A percentile compares a stretch with the other conserved stretches of the same genome.
phyloP scores from a whole-genome alignment of 2,888 invertebrate genomes.

The Eristalis intricaria region DNA sequence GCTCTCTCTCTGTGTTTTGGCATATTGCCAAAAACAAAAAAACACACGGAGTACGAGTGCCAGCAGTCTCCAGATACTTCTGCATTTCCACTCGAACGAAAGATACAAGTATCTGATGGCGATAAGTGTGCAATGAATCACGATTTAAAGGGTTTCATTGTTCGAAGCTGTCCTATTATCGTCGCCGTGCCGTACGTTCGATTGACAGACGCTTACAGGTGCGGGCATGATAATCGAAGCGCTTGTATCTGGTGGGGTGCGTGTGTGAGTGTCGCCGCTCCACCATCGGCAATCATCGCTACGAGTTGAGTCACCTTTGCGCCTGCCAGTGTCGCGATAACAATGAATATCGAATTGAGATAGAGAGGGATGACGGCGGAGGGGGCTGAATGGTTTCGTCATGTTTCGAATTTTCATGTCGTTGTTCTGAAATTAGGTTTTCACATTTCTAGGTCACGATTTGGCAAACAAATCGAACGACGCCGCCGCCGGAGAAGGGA shows the following conservation, averaged over 20 bases:
- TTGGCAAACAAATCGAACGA: conserved; percentile 32
- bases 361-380: too few species aligned
- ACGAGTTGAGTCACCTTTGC: background rate
- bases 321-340: background rate
- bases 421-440: conserved; percentile 43
- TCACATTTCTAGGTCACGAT: conserved; percentile 51
- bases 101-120: background rate
- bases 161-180: background rate
- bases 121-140: background rate
- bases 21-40: background rate
- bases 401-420: conserved; percentile 54
- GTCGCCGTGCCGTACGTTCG: background rate
- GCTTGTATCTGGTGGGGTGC: background rate
- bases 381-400: background rate
- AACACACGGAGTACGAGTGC: too few species aligned
- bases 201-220: background rate
- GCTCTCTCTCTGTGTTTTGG: background rate
- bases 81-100: background rate
- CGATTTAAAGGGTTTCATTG: background rate
- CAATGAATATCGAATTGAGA: background rate
- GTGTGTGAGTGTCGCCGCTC: background rate
- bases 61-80: background rate
- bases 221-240: background rate
- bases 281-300: background rate
- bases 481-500: background rate